phyloP scores from a whole-genome alignment of 2,888 invertebrate species.

The Pristionchus entomophagus region DNA sequence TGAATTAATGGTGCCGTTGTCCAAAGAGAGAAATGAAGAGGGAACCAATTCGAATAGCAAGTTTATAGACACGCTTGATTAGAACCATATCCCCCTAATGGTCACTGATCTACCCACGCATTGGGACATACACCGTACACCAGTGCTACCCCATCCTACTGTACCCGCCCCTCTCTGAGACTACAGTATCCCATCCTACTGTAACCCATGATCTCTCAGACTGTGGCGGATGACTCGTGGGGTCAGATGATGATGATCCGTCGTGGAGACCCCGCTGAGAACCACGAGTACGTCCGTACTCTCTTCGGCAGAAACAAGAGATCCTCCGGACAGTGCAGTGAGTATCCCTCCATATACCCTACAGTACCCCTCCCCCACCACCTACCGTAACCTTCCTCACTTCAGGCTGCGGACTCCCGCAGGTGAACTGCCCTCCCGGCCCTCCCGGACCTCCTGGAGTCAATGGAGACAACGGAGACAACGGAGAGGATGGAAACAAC shows the following conservation, averaged over 20 bases:
- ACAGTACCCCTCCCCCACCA: not conserved
- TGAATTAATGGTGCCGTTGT: not conserved
- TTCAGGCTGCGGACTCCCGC: constrained; percentile 62
- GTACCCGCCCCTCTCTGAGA: too few relatives aligned
- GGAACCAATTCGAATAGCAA: not conserved
- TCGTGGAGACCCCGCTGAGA: constrained; percentile 61
- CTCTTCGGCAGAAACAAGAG: constrained; percentile 68
- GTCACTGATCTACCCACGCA: not conserved
- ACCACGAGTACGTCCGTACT: constrained; percentile 57
- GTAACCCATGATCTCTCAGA: constrained; percentile 46
- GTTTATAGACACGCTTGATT: not conserved
- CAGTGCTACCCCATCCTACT: not conserved
- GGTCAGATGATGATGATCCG: constrained; percentile 60
- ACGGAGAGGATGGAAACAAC: constrained; percentile 66
- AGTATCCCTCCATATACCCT: not conserved
- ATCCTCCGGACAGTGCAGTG: constrained; percentile 59
- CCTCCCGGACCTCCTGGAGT: constrained; percentile 67
- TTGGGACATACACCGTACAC: not conserved
- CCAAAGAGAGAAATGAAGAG: constrained; percentile 28
- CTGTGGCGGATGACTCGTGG: constrained; percentile 67
- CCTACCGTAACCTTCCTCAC: not conserved
- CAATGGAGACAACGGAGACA: constrained; percentile 66
- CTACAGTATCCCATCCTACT: not conserved
- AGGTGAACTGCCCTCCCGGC: constrained; percentile 64
- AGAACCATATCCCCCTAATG: too few relatives aligned